A percentile compares a stretch with the other conserved stretches of the same genome.
These are phyloP conservation scores for Drosophila antonietae DNA, from an alignment of 2,888 invertebrate genomes.

Conservation along the genomic window DNA sequence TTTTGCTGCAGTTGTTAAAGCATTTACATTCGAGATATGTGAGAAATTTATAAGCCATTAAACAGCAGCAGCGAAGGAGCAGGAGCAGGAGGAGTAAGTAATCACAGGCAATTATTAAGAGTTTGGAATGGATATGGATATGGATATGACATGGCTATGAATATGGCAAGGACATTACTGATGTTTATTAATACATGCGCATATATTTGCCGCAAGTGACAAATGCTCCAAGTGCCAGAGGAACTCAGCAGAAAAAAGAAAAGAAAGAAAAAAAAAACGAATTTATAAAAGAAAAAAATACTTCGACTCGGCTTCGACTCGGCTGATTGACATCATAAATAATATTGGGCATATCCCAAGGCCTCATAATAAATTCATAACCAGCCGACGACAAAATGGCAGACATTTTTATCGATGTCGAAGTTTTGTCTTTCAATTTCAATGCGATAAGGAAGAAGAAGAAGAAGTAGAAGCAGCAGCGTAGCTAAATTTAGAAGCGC, in stretches of 20 bases:
- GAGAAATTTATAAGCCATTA: conserved; percentile 42
- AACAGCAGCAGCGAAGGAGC: background rate
- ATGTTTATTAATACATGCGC: conserved; percentile 42
- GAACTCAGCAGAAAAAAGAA: conserved; percentile 12
- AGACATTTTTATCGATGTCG: conserved; percentile 22
- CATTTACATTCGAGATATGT: conserved; percentile 26
- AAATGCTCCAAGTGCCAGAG: conserved; percentile 54
- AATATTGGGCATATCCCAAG: conserved; percentile 64
- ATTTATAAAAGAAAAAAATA: conserved; percentile 7
- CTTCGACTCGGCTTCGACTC: conserved; percentile 37
- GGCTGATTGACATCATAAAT: conserved; percentile 65
- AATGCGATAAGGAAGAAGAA: background rate
- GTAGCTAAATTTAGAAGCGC: background rate
- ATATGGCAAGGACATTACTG: background rate
- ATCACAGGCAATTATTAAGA: conserved; percentile 66
- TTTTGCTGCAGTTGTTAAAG: conserved; percentile 40
- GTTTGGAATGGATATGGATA: conserved; percentile 16
- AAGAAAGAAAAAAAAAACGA: conserved; percentile 3
- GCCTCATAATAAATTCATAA: conserved; percentile 66
- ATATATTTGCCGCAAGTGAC: conserved; percentile 57
- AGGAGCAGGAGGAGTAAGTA: too few species aligned
- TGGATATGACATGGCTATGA: conserved; percentile 14
- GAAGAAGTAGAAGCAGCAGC: too few species aligned
- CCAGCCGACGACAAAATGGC: conserved; percentile 30
- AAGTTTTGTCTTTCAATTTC: conserved; percentile 8